Conservation (phyloP, 37 sponge, comb jelly and placozoan genomes). For the Halichondria panicea region DNA sequence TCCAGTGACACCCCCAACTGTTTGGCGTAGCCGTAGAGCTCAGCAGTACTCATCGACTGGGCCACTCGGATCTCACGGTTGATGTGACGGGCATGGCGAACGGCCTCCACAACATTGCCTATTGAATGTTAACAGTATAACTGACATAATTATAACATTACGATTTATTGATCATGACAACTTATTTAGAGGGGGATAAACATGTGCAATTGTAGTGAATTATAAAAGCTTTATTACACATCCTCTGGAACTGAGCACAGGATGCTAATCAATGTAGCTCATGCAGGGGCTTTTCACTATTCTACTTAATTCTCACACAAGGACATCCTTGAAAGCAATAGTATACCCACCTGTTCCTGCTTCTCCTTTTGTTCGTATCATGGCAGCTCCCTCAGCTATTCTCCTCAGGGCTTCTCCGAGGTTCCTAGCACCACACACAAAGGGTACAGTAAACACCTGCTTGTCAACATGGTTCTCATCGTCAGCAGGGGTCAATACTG, state of each 20-base stretch:
- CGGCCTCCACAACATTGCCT: constrained; percentile 87
- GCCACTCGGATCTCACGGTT: constrained; percentile 64
- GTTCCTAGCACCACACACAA: constrained; percentile 83
- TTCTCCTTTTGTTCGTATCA: constrained; percentile 86
- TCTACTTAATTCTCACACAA: background rate
- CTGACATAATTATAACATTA: background rate
- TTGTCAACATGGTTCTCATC: constrained; percentile 79
- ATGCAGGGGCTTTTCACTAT: background rate
- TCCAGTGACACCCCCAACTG: constrained; percentile 66
- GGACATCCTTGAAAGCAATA: background rate
- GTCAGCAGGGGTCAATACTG: constrained; percentile 83
- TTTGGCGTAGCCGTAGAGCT: constrained; percentile 78
- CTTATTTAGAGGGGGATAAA: too few species aligned
- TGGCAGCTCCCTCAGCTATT: constrained; percentile 80
- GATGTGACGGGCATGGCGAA: constrained; percentile 72
- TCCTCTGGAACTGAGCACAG: too few species aligned
- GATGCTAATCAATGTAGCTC: background rate
- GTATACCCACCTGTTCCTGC: constrained; percentile 75
- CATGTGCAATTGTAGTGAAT: too few species aligned
- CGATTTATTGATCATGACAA: too few species aligned
- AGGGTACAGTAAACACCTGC: constrained; percentile 70
- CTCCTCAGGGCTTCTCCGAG: constrained; percentile 83
- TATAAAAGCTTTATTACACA: too few species aligned
- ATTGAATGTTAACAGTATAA: background rate
- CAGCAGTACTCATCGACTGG: constrained; percentile 43